These are phyloP conservation scores for Clanis bilineata DNA, from an alignment of 2,888 invertebrate genomes.

Conservation along the genomic window DNA sequence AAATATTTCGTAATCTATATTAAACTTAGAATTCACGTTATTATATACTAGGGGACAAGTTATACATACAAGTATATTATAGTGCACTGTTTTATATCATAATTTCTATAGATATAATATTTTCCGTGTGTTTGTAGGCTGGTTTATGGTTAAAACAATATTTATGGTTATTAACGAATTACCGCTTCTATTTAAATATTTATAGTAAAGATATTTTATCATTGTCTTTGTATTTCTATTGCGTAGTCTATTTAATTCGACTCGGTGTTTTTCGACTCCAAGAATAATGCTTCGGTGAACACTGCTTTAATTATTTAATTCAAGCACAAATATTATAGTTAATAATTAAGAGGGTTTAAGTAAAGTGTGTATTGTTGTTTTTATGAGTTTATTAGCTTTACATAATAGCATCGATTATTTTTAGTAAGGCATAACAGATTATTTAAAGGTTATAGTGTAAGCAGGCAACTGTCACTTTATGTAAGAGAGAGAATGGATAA, in stretches of 20 bases:
- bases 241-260: background rate
- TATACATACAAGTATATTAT: background rate
- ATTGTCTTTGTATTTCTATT: background rate
- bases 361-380: constrained; percentile 41
- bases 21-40: no score
- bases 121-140: background rate
- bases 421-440: background rate
- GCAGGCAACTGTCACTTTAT: background rate
- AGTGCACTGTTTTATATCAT: background rate
- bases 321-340: constrained; percentile 29
- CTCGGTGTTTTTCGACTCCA: constrained; percentile 5
- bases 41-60: background rate
- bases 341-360: constrained; percentile 20
- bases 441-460: background rate
- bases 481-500: background rate
- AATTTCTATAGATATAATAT: background rate
- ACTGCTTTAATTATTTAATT: constrained; percentile 18
- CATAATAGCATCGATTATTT: constrained; percentile 18
- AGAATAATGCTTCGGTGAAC: constrained; percentile 10
- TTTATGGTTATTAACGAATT: background rate
- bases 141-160: background rate
- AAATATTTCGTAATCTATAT: no score
- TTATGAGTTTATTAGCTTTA: constrained; percentile 47
- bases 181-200: background rate
- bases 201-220: no score